A percentile compares a stretch with the other conserved stretches of the same genome.
These are phyloP conservation scores for Aphyosemion australe DNA, from an alignment of 2,113 vertebrate genomes.

Conservation along the genomic window DNA sequence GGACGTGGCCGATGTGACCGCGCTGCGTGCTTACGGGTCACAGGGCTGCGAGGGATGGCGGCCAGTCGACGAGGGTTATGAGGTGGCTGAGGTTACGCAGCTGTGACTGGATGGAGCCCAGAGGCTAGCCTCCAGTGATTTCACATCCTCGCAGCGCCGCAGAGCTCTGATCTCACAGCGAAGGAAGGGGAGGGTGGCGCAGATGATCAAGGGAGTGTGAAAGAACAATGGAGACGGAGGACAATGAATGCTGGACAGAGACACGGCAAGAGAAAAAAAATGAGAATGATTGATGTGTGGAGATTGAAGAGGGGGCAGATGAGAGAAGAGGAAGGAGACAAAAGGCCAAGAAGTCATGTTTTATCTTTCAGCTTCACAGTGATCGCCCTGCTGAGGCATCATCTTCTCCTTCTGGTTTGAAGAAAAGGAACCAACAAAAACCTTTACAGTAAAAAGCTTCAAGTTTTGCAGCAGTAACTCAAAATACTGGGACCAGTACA, in stretches of 20 bases:
- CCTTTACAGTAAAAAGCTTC: not conserved
- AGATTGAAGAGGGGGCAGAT: conserved; percentile 24
- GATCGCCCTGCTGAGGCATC: conserved; percentile 19
- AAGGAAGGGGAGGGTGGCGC: conserved; percentile 29
- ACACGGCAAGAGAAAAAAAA: conserved; percentile 4
- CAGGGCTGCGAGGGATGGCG: conserved; percentile 5
- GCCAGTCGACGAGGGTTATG: conserved; percentile 43
- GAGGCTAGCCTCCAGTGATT: conserved; percentile 18
- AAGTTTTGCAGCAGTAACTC: not conserved
- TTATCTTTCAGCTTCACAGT: conserved; percentile 34
- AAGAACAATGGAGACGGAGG: conserved; percentile 40
- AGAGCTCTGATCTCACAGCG: conserved; percentile 37
- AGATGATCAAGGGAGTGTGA: conserved; percentile 50
- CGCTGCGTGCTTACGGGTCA: conserved; percentile 49
- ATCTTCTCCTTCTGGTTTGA: conserved; percentile 14
- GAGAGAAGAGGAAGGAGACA: conserved; percentile 28
- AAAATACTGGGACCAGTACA: no score
- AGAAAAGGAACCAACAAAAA: not conserved
- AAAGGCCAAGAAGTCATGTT: conserved; percentile 35
- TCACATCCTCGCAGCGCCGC: conserved; percentile 27
- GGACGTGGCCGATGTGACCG: conserved; percentile 38
- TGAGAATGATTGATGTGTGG: conserved; percentile 41
- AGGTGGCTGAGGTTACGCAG: conserved; percentile 57
- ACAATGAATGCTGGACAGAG: conserved; percentile 22
- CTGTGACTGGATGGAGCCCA: conserved; percentile 57